Evolutionary conservation across 1,140 invertebrate species (phyloP), one percentile per base, ranked within the genome.

Genomic region (Drosophila biarmipes): DNA sequence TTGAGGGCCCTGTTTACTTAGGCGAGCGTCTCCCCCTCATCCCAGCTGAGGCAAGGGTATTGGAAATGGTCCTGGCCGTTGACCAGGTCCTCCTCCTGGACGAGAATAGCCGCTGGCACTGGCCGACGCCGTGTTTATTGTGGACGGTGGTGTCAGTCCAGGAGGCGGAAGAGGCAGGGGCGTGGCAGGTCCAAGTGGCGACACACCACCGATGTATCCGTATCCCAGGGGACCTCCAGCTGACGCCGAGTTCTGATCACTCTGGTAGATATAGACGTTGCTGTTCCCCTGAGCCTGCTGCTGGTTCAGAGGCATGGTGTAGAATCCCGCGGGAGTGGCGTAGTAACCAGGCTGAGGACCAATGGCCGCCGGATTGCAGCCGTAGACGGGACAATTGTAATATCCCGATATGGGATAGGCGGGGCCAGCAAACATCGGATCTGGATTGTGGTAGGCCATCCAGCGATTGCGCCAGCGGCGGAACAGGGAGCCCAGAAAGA

Each of bases 1-100:
- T 80, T 84, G 87, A 85, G 59, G 71, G 64, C 40, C 51, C 38
- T 90, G 87, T 91, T 90, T 87, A 91, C 84, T 90, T 90, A 73
- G 89, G 87, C 74, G 48, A 61, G 54, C 56, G 49, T 63, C 78
- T 52, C 48, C 48, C 59, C 37, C 37, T 69, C 48, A 76, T 45
- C 63, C 73, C 17, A 76, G 27, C 19, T 69, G 34, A 2, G 66
- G 66, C 21, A 69, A n/a, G 10, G 66, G 66, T 40, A 69, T 56
- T 48, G 66, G 66, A 38, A 46, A 46, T 17, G 42, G 66, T 48
- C 51, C 72, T 46, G 71, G 61, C 42, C 46, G 59, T 37, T 66
- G 66, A 66, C 66, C 61, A 19, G 37, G 34, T 45, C 38, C 46
- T 35, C 37, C 31, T 3, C 31, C 56, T n/a, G 42, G 19, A 17